A percentile compares a stretch with the other conserved stretches of the same genome.
Evolutionary conservation across 2,113 vertebrate species (phyloP).

Genomic region (Catagonus wagneri): DNA sequence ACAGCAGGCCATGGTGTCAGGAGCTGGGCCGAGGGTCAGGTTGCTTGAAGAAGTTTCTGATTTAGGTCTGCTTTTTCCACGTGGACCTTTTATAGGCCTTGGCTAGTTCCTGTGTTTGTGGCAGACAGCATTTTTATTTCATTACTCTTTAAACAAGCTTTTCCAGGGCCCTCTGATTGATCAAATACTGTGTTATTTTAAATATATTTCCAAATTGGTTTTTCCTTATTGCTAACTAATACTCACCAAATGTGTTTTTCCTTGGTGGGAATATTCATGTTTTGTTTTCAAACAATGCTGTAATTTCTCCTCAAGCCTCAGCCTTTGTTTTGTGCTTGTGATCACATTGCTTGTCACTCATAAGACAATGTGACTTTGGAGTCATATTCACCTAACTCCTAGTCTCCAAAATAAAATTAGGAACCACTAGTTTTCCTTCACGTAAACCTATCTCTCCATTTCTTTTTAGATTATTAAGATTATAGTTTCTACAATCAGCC

Average conservation of each 20-base stretch:
- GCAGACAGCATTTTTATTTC: conserved; percentile 61
- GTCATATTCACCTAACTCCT: background rate
- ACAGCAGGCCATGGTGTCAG: conserved; percentile 71
- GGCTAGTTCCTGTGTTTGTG: background rate
- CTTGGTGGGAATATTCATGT: conserved; percentile 17
- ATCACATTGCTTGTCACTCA: background rate
- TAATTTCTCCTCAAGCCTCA: conserved; percentile 33
- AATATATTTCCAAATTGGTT: conserved; percentile 34
- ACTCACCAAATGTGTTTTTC: conserved; percentile 41
- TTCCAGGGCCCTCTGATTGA: conserved; percentile 5
- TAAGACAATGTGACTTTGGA: background rate
- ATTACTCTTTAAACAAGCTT: conserved; percentile 62
- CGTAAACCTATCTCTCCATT: background rate
- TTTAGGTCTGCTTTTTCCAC: background rate
- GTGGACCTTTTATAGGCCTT: conserved; percentile 62
- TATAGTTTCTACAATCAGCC: background rate
- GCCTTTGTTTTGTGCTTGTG: background rate
- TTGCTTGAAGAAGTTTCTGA: conserved; percentile 16
- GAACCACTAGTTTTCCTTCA: background rate
- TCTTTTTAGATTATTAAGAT: background rate
- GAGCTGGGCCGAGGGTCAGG: background rate
- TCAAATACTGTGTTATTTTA: conserved; percentile 55
- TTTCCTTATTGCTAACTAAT: conserved; percentile 71
- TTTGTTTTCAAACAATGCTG: conserved; percentile 45
- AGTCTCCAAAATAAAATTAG: background rate